phyloP scores from a whole-genome alignment of 1,140 invertebrate genomes.

The Caenorhabditis brenneri region DNA sequence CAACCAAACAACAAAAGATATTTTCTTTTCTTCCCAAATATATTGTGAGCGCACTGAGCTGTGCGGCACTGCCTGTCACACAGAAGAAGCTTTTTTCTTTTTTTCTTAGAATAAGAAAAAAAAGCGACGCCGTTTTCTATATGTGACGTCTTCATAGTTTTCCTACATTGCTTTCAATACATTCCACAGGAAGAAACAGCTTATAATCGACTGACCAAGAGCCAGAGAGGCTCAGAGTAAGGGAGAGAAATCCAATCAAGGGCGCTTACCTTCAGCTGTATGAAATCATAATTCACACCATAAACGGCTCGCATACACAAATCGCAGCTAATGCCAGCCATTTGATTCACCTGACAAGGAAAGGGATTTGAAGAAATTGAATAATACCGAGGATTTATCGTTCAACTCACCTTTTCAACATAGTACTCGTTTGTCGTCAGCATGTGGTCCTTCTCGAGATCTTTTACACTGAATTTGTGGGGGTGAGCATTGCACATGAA shows the following conservation, averaged over 20 bases:
- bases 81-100: background rate
- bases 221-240: background rate
- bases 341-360: slow-evolving; percentile 43
- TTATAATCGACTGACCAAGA: slow-evolving; percentile 15
- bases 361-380: background rate
- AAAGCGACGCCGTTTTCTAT: background rate
- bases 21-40: background rate
- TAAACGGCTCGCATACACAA: slow-evolving; percentile 47
- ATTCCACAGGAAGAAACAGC: slow-evolving; percentile 43
- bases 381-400: slow-evolving; percentile 14
- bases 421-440: slow-evolving; percentile 30
- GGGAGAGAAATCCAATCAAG: slow-evolving; percentile 24
- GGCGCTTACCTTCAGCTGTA: slow-evolving; percentile 42
- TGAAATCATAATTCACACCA: slow-evolving; percentile 48
- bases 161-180: background rate
- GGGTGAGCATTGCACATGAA: background rate
- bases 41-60: slow-evolving; percentile 19
- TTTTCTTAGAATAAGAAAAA: background rate
- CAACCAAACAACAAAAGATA: slow-evolving; percentile 1
- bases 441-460: slow-evolving; percentile 16
- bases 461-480: background rate
- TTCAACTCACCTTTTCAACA: slow-evolving; percentile 4
- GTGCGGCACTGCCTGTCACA: slow-evolving; percentile 10
- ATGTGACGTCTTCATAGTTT: slow-evolving; percentile 28
- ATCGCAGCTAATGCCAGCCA: slow-evolving; percentile 48